Conservation (phyloP, 2,797 vertebrate genomes). For the Alfaro cultratus region DNA sequence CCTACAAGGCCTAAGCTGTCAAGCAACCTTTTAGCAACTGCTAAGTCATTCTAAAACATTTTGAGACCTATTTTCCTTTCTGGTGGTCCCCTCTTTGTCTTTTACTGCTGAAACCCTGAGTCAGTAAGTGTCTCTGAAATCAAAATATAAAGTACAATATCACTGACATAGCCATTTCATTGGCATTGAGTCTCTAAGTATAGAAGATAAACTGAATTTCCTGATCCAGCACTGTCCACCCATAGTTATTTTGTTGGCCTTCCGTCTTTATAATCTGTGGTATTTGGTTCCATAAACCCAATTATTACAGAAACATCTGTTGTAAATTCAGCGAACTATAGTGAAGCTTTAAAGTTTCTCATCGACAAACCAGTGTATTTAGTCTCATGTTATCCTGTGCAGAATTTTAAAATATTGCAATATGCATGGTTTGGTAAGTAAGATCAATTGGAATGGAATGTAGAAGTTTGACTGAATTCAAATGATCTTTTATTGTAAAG, state of each 20-base stretch:
- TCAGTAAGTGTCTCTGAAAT: constrained; percentile 47
- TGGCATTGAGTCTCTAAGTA: constrained; percentile 41
- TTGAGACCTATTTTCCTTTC: constrained; percentile 63
- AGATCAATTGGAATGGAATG: not conserved
- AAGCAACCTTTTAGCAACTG: constrained; percentile 72
- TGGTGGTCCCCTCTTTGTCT: constrained; percentile 59
- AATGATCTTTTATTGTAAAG: not conserved
- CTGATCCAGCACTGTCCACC: not conserved
- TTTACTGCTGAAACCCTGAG: constrained; percentile 57
- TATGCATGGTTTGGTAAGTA: not conserved
- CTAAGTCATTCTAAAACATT: constrained; percentile 75
- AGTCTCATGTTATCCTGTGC: not conserved
- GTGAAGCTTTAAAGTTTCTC: not conserved
- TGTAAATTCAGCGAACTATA: not conserved
- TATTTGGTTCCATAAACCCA: not conserved
- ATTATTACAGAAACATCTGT: not conserved
- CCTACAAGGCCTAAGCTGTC: constrained; percentile 60
- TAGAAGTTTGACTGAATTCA: not conserved
- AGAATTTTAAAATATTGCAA: not conserved
- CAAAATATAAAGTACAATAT: constrained; percentile 57
- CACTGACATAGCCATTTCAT: constrained; percentile 54
- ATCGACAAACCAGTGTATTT: not conserved
- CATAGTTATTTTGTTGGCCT: not conserved
- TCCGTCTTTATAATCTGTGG: not conserved
- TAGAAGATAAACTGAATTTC: not conserved